Evolutionary conservation across 2,797 vertebrate genomes (phyloP).

Genomic region (Myotis planiceps): DNA sequence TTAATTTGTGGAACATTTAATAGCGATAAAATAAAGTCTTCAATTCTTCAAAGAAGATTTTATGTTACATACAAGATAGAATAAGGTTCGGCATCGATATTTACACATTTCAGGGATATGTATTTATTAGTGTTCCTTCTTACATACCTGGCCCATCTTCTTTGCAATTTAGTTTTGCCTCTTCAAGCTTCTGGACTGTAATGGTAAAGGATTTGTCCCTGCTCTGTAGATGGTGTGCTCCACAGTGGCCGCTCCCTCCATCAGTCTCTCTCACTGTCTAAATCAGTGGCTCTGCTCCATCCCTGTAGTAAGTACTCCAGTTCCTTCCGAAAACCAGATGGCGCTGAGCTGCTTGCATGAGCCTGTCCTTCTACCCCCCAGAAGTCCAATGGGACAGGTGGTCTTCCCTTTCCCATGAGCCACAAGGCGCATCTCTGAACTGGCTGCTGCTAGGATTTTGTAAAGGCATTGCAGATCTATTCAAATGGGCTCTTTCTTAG

Average conservation of each 20-base stretch:
- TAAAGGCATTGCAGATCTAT: neutral
- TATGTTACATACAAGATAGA: neutral
- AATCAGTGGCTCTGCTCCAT: constrained; percentile 91
- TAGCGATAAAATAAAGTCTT: constrained; percentile 22
- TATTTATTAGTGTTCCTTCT: neutral
- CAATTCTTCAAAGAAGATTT: constrained; percentile 11
- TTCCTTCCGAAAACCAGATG: neutral
- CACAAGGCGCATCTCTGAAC: neutral
- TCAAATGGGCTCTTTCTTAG: neutral
- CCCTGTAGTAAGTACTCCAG: constrained; percentile 89
- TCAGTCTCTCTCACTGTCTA: constrained; percentile 92
- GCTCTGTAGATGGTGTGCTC: constrained; percentile 89
- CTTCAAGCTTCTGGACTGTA: neutral
- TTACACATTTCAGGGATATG: neutral
- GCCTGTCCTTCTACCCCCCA: neutral
- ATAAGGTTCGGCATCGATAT: neutral
- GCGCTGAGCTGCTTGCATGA: constrained; percentile 16
- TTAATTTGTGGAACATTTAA: constrained; percentile 32
- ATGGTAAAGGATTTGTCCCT: constrained; percentile 87
- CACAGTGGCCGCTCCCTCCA: constrained; percentile 89
- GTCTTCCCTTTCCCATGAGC: neutral
- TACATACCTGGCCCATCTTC: neutral
- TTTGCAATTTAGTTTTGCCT: neutral
- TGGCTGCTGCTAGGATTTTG: constrained; percentile 9
- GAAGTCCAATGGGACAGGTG: neutral